Evolutionary conservation across 1,140 invertebrate species (phyloP), one percentile per base, ranked within the genome.

Genomic region (Elymnias hypermnestra): DNA sequence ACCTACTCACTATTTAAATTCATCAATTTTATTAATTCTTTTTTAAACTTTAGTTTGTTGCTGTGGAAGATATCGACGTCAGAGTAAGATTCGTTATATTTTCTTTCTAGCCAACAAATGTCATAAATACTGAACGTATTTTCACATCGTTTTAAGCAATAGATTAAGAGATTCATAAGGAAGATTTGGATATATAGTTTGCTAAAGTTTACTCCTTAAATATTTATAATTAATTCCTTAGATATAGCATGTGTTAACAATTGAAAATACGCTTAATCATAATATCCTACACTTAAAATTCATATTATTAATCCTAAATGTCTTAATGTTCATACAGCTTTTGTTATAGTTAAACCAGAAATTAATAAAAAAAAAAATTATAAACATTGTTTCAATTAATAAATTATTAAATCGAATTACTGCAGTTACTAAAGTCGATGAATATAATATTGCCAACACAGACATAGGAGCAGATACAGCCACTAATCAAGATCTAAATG

Each of bases 401-500:
- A 43, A 43, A 22, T 12, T 10, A 86, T 85, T 82, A 88, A 89
- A 90, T 4, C 88, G 90, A 89, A 93, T 89, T 76, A 92, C 91
- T 0, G 91, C 91, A 19, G 91, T 92, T 0, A 93, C 91, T 64
- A 93, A 88, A 51, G 91, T 93, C 15, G 91, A 93, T 53, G 91
- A 93, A 89, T 93, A 90, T 72, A 93, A 90, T 82, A 93, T 89
- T 33, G 91, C 87, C 31, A 91, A 92, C 54, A 93, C 88, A 26
- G 91, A 90, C 8, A 90, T 92, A 25, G 91, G 90, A 25, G 91
- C 91, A 1, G 90, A 89, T 72, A 93, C 93, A 17, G 91, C 91
- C 3, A 87, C 92, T 19, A 93, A 72, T 69, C 92, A 83, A 23
- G 88, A 84, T 60, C 89, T 91, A 89, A 93, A 93, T 36, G 91